Evolutionary conservation across 2,113 vertebrate genomes (phyloP).

Genomic region (Gasterosteus aculeatus): DNA sequence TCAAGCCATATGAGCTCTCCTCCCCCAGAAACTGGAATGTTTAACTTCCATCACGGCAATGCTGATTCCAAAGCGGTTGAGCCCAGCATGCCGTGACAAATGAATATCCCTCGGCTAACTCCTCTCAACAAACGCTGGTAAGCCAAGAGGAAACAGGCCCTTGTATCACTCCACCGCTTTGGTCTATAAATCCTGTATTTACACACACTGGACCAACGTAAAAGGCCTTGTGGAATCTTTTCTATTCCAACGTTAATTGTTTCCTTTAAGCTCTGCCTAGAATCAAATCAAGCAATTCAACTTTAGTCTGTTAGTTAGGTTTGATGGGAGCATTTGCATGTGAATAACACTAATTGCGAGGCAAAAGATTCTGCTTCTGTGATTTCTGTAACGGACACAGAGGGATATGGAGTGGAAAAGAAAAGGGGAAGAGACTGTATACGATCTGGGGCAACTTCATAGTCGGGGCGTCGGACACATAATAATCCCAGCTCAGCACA

Average conservation of each 20-base stretch:
- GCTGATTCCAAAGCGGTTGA: slow-evolving; percentile 54
- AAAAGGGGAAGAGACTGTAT: slow-evolving; percentile 20
- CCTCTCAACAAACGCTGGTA: slow-evolving; percentile 63
- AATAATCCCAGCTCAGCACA: slow-evolving; percentile 17
- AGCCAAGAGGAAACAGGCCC: slow-evolving; percentile 41
- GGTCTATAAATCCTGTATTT: slow-evolving; percentile 38
- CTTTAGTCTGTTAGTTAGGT: not conserved
- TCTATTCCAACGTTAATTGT: slow-evolving; percentile 7
- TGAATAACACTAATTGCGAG: slow-evolving; percentile 28
- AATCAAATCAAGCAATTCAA: slow-evolving; percentile 40
- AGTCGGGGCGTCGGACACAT: not conserved
- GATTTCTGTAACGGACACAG: slow-evolving; percentile 26
- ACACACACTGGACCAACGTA: slow-evolving; percentile 17
- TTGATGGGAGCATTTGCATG: slow-evolving; percentile 12
- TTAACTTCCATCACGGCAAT: slow-evolving; percentile 59
- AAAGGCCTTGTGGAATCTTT: slow-evolving; percentile 13
- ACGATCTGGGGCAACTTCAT: slow-evolving; percentile 24
- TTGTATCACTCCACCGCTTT: slow-evolving; percentile 44
- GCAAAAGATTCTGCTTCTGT: slow-evolving; percentile 38
- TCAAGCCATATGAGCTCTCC: slow-evolving; percentile 44
- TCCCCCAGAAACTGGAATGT: slow-evolving; percentile 52
- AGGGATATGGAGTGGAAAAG: slow-evolving; percentile 35
- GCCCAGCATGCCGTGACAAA: slow-evolving; percentile 63
- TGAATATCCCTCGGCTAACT: slow-evolving; percentile 68
- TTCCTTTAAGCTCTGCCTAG: slow-evolving; percentile 21